Evolutionary conservation across 2,888 invertebrate genomes (phyloP), one percentile per base, ranked within the genome.

Genomic region (Nephrotoma flavescens): DNA sequence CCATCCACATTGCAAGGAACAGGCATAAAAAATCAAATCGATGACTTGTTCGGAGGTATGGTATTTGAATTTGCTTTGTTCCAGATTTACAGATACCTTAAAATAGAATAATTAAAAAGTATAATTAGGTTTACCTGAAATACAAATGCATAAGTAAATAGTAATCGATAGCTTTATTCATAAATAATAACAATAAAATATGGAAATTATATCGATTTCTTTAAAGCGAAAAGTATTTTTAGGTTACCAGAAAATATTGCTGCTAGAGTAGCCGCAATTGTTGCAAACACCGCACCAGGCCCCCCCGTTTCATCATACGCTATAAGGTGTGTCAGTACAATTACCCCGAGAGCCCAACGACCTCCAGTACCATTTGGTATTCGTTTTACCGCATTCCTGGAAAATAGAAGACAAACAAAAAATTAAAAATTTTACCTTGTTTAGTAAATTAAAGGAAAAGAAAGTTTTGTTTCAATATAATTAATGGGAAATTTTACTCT

Each of bases 1-100:
- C 93, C 89, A 93, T 90, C 94, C 94, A 94, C 86, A 92, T 90
- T 88, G 92, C 92, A 88, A 93, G 89, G 88, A 93, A 93, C 4
- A 92, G 89, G 87, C 91, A 91, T 87, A 91, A 89, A 88, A 91
- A 92, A 88, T 92, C 92, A 88, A 91, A 91, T 89, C 91, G 91
- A 47, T 92, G 92, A 85, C 91, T 92, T 87, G 92, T 92, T 47
- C 92, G 89, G 88, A 92, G 89, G 88, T 92, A 92, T 44, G 92
- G 90, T 88, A 92, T 91, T 89, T 92, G 92, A 86, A 92, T 89
- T 87, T 91, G 89, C 87, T 90, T 90, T 87, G 91, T 87, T 85
- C 90, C 91, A 86, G 90, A 89, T 88, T 91, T 92, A 88, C 91
- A 91, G 71, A 89, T 89, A 4, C 91, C 92, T 92, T 41, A 7